A percentile compares a stretch with the other conserved stretches of the same genome.
Conservation (phyloP, 2,797 vertebrate genomes). For the Fringilla coelebs region DNA sequence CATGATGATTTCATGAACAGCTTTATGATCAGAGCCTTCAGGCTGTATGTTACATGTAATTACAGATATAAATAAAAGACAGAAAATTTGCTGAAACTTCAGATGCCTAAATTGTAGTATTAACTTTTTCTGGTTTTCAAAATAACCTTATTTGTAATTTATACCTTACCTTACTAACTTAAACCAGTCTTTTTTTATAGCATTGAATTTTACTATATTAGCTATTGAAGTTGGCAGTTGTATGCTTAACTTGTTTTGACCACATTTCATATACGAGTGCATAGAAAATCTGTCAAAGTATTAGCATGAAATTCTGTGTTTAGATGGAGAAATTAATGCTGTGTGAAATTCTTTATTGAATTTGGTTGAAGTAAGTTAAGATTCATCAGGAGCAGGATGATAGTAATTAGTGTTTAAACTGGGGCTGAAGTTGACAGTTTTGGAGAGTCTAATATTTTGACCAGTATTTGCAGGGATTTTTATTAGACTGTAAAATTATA, state of each 20-base stretch:
- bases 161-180: background rate
- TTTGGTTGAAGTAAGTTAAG: background rate
- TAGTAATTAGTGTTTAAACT: background rate
- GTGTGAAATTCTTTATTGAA: background rate
- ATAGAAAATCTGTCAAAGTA: background rate
- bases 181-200: background rate
- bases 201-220: background rate
- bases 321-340: background rate
- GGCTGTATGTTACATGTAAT: background rate
- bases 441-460: background rate
- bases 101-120: background rate
- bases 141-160: background rate
- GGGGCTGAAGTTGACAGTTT: background rate
- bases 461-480: background rate
- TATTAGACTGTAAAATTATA: background rate
- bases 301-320: background rate
- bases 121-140: background rate
- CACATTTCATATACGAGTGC: background rate
- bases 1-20: background rate
- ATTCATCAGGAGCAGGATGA: background rate
- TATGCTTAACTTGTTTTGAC: background rate
- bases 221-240: background rate
- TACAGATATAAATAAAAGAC: background rate
- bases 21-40: background rate
- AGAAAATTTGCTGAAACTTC: background rate